Conservation (phyloP, 2,888 invertebrate species). For the Conus canariensis region DNA sequence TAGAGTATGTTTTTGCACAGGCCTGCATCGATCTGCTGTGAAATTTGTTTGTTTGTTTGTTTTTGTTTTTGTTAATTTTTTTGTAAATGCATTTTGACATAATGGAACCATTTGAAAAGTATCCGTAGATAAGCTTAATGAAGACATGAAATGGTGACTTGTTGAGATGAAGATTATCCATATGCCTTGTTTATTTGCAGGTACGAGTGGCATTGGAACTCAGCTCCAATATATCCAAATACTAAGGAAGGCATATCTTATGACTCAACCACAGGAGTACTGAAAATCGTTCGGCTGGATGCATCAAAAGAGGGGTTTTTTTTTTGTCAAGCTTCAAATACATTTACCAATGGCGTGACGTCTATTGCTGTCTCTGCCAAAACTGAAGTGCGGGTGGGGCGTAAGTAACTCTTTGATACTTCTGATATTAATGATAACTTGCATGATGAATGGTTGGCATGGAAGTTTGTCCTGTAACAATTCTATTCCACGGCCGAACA, state of each 20-base stretch:
- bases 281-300: conserved; percentile 12
- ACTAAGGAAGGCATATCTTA: neutral
- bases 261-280: neutral
- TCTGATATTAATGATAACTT: neutral
- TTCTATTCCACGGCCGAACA: too few relatives aligned
- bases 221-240: neutral
- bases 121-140: too few relatives aligned
- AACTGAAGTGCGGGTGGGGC: conserved; percentile 15
- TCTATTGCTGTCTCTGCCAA: conserved; percentile 16
- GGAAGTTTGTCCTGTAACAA: neutral
- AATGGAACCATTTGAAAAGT: too few relatives aligned
- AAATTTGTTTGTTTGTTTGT: too few relatives aligned
- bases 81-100: too few relatives aligned
- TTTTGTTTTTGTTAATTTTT: too few relatives aligned
- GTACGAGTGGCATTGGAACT: conserved; percentile 37
- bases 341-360: neutral
- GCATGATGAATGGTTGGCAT: neutral
- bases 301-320: conserved; percentile 21
- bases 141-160: too few relatives aligned
- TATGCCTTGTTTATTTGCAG: neutral
- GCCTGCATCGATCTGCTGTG: too few relatives aligned
- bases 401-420: conserved; percentile 9
- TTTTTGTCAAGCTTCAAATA: conserved; percentile 15
- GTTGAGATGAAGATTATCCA: too few relatives aligned
- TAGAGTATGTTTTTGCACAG: too few relatives aligned